Conservation (phyloP, 2,888 invertebrate genomes). For the Drosophila hawaiiensis region DNA sequence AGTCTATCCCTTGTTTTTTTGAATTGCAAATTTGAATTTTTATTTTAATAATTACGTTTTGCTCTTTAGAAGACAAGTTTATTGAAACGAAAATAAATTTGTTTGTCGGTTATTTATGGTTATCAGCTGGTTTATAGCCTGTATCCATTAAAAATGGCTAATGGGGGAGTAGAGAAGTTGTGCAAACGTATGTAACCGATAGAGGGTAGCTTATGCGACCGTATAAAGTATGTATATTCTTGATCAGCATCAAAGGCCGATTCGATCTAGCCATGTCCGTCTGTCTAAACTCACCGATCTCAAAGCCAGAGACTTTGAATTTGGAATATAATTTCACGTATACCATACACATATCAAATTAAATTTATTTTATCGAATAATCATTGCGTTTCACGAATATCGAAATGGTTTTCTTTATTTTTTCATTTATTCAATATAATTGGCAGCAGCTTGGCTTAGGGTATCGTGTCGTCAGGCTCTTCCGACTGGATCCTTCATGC, state of each 20-base stretch:
- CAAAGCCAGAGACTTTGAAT: background rate
- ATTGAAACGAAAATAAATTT: conserved; percentile 61
- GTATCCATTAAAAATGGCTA: background rate
- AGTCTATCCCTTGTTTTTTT: conserved; percentile 12
- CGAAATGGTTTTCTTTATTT: background rate
- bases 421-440: background rate
- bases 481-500: background rate
- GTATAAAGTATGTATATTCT: background rate
- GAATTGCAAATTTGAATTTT: conserved; percentile 34
- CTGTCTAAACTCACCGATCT: background rate
- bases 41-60: conserved; percentile 26
- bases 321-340: background rate
- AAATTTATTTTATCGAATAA: background rate
- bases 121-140: conserved; percentile 17
- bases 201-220: background rate
- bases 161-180: background rate
- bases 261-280: background rate
- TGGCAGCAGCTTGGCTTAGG: background rate
- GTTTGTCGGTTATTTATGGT: conserved; percentile 61
- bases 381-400: background rate
- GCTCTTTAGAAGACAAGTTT: conserved; percentile 46
- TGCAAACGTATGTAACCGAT: background rate
- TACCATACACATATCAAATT: background rate
- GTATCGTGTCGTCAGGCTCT: background rate
- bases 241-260: background rate